A percentile compares a stretch with the other conserved stretches of the same genome.
Conservation (phyloP, 2,888 invertebrate genomes). For the Aquatica leii region DNA sequence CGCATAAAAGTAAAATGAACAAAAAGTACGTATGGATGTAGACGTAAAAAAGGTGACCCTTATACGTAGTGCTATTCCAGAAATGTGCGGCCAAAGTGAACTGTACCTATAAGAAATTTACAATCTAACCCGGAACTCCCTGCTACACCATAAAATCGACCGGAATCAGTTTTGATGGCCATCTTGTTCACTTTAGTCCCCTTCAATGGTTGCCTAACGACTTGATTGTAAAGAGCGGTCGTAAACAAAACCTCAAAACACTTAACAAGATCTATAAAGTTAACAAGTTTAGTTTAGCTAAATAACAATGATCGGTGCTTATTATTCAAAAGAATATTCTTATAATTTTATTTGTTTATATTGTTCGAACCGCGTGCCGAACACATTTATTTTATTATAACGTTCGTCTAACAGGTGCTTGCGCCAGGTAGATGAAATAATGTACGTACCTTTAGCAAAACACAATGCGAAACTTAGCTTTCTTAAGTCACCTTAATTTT, state of each 20-base stretch:
- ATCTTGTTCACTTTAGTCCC: conserved; percentile 48
- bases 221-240: conserved; percentile 47
- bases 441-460: no score
- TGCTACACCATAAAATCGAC: conserved; percentile 37
- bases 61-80: conserved; percentile 18
- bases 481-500: no score
- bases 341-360: no score
- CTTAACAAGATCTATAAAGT: conserved; percentile 37
- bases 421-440: no score
- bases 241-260: conserved; percentile 40
- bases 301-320: conserved; percentile 24
- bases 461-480: no score
- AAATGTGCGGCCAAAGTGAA: conserved; percentile 27
- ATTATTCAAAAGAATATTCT: conserved; percentile 12
- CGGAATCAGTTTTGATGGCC: conserved; percentile 48
- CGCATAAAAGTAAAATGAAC: no score
- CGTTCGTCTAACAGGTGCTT: no score
- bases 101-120: conserved; percentile 37
- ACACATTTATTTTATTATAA: no score
- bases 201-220: conserved; percentile 43
- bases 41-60: conserved; percentile 5
- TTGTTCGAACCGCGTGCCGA: background rate
- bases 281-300: conserved; percentile 31
- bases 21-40: background rate
- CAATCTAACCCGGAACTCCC: conserved; percentile 36